These are phyloP conservation scores for Dendrocincla fuliginosa DNA, from an alignment of 2,797 vertebrate species.

Conservation along the genomic window DNA sequence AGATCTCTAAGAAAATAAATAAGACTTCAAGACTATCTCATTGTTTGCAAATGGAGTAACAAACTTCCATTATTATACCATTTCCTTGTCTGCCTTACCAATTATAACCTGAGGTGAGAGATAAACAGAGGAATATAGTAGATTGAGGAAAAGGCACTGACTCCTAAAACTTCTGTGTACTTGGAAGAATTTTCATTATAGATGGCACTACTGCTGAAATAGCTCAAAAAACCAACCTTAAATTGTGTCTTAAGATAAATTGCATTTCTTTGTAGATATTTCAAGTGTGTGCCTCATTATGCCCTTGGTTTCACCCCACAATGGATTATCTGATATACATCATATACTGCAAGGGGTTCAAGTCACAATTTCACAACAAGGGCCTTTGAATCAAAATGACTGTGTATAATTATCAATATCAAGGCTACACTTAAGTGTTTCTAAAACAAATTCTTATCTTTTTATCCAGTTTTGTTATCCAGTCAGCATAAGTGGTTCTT, in stretches of 20 bases:
- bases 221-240: not conserved
- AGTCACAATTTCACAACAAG: not conserved
- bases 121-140: fast-evolving
- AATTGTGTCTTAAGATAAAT: not conserved
- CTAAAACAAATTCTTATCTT: not conserved
- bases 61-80: not conserved
- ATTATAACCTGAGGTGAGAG: not conserved
- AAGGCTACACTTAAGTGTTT: not conserved
- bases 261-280: not conserved
- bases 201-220: fast-evolving
- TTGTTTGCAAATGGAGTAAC: not conserved
- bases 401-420: not conserved
- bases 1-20: not conserved
- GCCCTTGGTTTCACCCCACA: not conserved
- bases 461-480: not conserved
- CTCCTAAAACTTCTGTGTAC: not conserved
- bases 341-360: not conserved
- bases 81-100: not conserved
- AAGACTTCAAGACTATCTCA: not conserved
- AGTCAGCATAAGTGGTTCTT: not conserved
- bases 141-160: not conserved
- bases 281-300: not conserved
- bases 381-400: not conserved
- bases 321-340: not conserved
- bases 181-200: not conserved